Conservation (phyloP, 2,797 vertebrate genomes). For the Caiman crocodilus region DNA sequence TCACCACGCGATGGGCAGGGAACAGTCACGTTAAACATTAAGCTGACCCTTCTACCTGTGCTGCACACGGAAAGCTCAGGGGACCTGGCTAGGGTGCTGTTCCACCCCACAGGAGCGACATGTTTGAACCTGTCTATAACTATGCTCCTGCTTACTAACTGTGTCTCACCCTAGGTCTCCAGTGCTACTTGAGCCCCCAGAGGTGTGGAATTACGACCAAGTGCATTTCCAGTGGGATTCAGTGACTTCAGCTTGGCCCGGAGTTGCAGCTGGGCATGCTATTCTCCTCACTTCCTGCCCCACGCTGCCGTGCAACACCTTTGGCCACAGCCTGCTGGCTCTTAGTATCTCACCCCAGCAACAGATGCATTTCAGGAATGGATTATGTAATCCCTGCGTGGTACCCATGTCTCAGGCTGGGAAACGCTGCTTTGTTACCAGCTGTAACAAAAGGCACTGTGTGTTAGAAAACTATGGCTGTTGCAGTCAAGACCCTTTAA, state of each 20-base stretch:
- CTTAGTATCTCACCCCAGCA: not conserved
- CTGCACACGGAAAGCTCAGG: no score
- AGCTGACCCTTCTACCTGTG: no score
- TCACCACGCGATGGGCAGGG: no score
- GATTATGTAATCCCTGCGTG: not conserved
- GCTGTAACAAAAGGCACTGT: not conserved
- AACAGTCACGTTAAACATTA: no score
- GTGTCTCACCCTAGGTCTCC: conserved; percentile 50
- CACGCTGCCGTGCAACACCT: fast-evolving
- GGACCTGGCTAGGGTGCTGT: not conserved
- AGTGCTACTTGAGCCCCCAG: conserved; percentile 62
- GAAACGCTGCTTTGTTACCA: not conserved
- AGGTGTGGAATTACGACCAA: conserved; percentile 39
- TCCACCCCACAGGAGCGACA: conserved; percentile 5
- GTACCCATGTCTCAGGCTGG: not conserved
- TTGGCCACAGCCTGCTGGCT: not conserved
- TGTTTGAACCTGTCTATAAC: not conserved
- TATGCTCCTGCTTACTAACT: not conserved
- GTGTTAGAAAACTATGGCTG: not conserved
- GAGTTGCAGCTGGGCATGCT: not conserved
- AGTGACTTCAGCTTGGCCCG: conserved; percentile 31
- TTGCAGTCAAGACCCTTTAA: not conserved
- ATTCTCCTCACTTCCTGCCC: not conserved
- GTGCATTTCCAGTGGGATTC: conserved; percentile 55
- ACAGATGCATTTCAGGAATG: not conserved